phyloP scores from a whole-genome alignment of 2,113 vertebrate species.

The Corythornis vintsioides region DNA sequence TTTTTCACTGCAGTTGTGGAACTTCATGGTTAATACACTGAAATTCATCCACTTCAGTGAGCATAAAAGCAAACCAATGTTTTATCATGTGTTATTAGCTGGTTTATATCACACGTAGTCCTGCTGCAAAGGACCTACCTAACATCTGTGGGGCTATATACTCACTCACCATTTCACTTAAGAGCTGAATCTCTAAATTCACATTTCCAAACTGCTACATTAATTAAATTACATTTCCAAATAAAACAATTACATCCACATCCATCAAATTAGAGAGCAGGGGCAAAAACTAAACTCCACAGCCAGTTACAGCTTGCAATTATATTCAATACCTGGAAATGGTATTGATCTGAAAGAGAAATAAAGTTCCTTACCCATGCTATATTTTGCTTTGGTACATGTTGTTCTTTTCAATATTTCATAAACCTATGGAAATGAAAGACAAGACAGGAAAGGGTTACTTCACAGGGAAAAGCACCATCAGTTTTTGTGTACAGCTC shows the following conservation, averaged over 20 bases:
- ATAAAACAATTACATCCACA: neutral
- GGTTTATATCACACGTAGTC: neutral
- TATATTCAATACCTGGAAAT: neutral
- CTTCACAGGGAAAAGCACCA: neutral
- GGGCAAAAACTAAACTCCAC: neutral
- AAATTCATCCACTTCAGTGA: neutral
- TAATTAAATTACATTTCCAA: slow-evolving; percentile 21
- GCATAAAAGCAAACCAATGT: neutral
- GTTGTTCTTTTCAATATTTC: slow-evolving; percentile 93
- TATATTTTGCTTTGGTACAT: slow-evolving; percentile 86
- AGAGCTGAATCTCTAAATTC: neutral
- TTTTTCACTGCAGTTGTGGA: neutral
- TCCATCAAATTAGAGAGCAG: neutral
- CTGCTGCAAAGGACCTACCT: neutral
- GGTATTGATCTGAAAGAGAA: neutral
- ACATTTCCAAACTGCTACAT: neutral
- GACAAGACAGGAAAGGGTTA: slow-evolving; percentile 1
- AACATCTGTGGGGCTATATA: neutral
- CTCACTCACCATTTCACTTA: neutral
- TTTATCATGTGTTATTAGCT: neutral
- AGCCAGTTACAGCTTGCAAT: neutral
- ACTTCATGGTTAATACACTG: neutral
- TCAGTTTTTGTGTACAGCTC: neutral
- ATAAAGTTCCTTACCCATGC: slow-evolving; percentile 86
- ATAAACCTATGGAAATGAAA: slow-evolving; percentile 81